These are phyloP conservation scores for Hemaris fuciformis DNA, from an alignment of 2,888 invertebrate genomes.

Conservation along the genomic window DNA sequence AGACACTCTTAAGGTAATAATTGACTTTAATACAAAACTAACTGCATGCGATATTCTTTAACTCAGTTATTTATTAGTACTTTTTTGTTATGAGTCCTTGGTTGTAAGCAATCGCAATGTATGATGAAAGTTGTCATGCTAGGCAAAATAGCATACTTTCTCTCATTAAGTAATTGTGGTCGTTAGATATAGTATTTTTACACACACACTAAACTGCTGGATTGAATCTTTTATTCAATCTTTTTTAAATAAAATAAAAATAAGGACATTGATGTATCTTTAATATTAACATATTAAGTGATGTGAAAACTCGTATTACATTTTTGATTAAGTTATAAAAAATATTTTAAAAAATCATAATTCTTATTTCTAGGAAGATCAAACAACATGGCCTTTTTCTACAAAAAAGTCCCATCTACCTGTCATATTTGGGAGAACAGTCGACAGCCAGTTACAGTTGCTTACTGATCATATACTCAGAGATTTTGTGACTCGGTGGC, in stretches of 20 bases:
- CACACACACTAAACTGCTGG: neutral
- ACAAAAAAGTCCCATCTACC: conserved; percentile 83
- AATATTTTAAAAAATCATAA: neutral
- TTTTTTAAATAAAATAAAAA: too few species aligned
- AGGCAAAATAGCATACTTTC: neutral
- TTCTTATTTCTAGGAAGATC: conserved; percentile 56
- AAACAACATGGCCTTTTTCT: conserved; percentile 61
- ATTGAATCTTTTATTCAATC: neutral
- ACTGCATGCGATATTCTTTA: neutral
- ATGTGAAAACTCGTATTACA: too few species aligned
- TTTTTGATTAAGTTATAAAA: too few species aligned
- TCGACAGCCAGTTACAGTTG: conserved; percentile 91
- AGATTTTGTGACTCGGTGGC: conserved; percentile 90
- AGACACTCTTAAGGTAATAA: conserved; percentile 82
- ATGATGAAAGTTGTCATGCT: neutral
- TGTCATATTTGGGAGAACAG: conserved; percentile 91
- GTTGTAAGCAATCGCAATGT: neutral
- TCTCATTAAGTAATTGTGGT: neutral
- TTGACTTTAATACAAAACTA: neutral
- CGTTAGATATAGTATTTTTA: neutral
- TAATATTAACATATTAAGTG: too few species aligned
- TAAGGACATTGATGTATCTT: too few species aligned
- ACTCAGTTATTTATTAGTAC: neutral
- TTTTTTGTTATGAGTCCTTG: neutral
- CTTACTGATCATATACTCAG: conserved; percentile 89